These are phyloP conservation scores for Cebidichthys violaceus DNA, from an alignment of 2,113 vertebrate species.

Conservation along the genomic window DNA sequence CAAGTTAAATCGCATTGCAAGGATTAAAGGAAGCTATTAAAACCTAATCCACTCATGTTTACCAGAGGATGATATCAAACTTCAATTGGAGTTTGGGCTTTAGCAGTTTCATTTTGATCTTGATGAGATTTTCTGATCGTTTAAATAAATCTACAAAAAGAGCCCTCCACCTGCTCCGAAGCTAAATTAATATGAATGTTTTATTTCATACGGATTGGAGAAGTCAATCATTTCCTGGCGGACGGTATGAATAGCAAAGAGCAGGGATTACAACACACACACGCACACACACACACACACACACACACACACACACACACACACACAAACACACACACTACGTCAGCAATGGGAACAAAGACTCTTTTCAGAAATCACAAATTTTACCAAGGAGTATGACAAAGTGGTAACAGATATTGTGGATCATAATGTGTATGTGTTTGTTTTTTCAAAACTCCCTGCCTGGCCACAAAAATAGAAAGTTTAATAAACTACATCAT, in stretches of 20 bases:
- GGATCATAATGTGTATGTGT: neutral
- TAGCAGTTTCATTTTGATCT: conserved; percentile 81
- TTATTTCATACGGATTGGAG: conserved; percentile 68
- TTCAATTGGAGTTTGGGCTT: conserved; percentile 81
- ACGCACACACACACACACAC: neutral
- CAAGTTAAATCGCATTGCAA: conserved; percentile 73
- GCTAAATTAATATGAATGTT: conserved; percentile 72
- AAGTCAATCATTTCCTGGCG: conserved; percentile 64
- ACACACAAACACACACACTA: neutral
- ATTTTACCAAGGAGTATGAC: neutral
- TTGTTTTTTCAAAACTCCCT: too few species aligned
- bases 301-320: neutral
- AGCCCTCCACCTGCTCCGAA: conserved; percentile 64
- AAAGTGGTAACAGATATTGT: neutral
- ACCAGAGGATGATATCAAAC: conserved; percentile 80
- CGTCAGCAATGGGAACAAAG: neutral
- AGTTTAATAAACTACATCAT: too few species aligned
- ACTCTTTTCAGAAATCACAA: neutral
- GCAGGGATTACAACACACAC: conserved; percentile 60
- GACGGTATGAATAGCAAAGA: conserved; percentile 73
- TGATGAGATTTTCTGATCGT: conserved; percentile 78
- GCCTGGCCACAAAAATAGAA: too few species aligned
- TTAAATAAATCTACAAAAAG: conserved; percentile 71
- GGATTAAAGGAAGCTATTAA: conserved; percentile 84
- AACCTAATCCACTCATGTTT: conserved; percentile 83